Percentiles rank a stretch among this genome's conserved stretches.
Evolutionary conservation across 1,140 invertebrate genomes (phyloP).

Genomic region (Ridgeia piscesae): DNA sequence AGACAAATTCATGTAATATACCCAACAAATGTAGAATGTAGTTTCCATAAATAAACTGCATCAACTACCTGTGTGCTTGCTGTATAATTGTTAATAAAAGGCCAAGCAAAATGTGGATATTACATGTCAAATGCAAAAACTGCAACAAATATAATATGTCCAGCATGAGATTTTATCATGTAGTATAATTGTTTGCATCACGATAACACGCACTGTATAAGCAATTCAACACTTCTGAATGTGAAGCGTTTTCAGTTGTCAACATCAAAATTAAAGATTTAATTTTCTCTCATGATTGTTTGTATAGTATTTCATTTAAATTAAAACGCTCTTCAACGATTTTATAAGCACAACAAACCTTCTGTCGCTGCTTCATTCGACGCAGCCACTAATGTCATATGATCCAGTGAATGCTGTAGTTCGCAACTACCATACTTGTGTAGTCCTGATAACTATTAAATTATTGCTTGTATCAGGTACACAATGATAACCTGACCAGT

Average conservation of each 20-base stretch:
- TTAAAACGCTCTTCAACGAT: not conserved
- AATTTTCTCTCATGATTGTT: not conserved
- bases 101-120: not conserved
- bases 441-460: not conserved
- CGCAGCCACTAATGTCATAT: not conserved
- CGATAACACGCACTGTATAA: not conserved
- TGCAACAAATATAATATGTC: not conserved
- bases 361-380: not conserved
- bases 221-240: not conserved
- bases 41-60: not conserved
- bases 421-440: not conserved
- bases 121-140: not conserved
- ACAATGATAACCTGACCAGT: not conserved
- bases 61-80: not conserved
- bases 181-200: not conserved
- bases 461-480: not conserved
- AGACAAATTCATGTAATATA: not conserved
- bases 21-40: not conserved
- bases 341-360: not conserved
- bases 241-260: not conserved
- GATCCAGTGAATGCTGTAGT: not conserved
- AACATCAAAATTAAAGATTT: not conserved
- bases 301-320: not conserved
- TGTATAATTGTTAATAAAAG: not conserved
- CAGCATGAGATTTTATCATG: not conserved